A percentile compares a stretch with the other conserved stretches of the same genome.
phyloP scores from a whole-genome alignment of 2,888 invertebrate genomes.

The Pristionchus maxplancki region DNA sequence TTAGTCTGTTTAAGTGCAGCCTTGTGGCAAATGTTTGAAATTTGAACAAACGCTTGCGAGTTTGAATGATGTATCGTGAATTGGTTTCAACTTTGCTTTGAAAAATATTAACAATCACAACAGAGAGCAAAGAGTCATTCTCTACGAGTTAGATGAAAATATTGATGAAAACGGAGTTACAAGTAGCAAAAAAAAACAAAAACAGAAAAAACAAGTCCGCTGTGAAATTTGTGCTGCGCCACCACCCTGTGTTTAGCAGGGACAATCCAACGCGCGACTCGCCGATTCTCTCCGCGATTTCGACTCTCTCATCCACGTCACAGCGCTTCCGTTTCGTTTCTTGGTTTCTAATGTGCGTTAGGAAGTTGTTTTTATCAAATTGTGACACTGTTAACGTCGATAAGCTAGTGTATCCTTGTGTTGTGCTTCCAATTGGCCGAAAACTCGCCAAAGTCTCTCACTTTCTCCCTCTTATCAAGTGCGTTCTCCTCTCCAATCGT shows the following conservation, averaged over 20 bases:
- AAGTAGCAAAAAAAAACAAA: not conserved
- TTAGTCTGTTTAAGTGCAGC: no score
- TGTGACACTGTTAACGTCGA: not conserved
- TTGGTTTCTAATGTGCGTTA: not conserved
- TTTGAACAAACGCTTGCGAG: no score
- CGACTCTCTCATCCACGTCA: conserved; percentile 20
- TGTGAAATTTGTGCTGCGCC: conserved; percentile 5
- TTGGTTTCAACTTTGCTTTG: no score
- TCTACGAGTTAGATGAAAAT: no score
- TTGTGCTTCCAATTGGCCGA: not conserved
- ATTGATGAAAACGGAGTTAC: no score
- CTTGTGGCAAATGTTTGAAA: no score
- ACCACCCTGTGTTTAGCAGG: not conserved
- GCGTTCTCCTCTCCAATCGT: not conserved
- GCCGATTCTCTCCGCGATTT: conserved; percentile 4
- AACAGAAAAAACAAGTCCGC: not conserved
- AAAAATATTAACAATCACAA: no score
- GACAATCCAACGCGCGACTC: conserved; percentile 19
- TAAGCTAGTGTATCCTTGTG: not conserved
- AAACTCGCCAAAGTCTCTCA: not conserved
- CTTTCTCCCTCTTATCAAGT: not conserved
- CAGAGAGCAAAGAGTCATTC: no score
- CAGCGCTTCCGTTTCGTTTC: not conserved
- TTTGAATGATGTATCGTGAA: no score
- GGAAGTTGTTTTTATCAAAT: not conserved